Percentiles rank a stretch among this genome's conserved stretches.
Conservation (phyloP, 1,140 invertebrate genomes). For the Lamellibrachia luymesi region DNA sequence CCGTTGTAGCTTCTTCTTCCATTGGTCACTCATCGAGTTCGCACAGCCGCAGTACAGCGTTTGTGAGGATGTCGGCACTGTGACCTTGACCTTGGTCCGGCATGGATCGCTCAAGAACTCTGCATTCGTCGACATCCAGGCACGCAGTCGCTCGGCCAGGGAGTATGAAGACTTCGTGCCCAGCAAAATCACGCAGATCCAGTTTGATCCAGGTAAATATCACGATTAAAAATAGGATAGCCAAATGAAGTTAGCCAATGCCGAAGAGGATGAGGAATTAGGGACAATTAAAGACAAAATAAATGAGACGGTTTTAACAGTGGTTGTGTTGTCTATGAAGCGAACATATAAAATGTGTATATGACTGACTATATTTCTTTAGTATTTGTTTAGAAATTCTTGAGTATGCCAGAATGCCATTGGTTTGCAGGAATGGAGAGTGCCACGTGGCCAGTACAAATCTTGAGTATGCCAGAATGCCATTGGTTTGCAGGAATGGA, state of each 20-base stretch:
- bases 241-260: not conserved
- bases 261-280: too few species aligned
- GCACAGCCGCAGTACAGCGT: constrained; percentile 42
- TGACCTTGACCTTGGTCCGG: constrained; percentile 42
- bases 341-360: too few species aligned
- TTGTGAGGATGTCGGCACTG: constrained; percentile 51
- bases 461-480: constrained; percentile 2
- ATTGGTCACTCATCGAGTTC: constrained; percentile 50
- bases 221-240: constrained; percentile 6
- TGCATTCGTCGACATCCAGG: constrained; percentile 44
- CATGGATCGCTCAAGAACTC: constrained; percentile 40
- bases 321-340: too few species aligned
- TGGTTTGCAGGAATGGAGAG: not conserved
- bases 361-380: too few species aligned
- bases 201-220: constrained; percentile 50
- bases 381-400: constrained; percentile 6
- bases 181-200: constrained; percentile 42
- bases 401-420: not conserved
- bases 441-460: not conserved
- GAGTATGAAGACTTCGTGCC: constrained; percentile 45
- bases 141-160: constrained; percentile 46
- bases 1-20: constrained; percentile 44
- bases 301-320: too few species aligned
- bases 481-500: constrained; percentile 34
- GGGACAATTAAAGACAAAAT: too few species aligned